Evolutionary conservation across 2,888 invertebrate species (phyloP).

Genomic region (Eremobia ochroleuca): DNA sequence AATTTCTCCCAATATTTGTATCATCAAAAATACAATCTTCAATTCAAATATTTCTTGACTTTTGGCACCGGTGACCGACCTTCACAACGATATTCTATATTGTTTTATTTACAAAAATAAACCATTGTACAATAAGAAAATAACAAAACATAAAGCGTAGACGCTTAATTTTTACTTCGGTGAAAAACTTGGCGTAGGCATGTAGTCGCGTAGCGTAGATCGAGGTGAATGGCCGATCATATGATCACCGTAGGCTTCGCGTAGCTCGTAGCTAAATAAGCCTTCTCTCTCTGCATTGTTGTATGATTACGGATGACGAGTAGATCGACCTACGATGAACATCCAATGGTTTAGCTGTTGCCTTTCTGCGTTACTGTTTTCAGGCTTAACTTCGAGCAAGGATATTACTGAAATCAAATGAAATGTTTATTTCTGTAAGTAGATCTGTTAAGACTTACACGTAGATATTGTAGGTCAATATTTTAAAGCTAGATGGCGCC

Average conservation of each 20-base stretch:
- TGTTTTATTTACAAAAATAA: background rate
- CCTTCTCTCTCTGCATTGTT: background rate
- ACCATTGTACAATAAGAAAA: background rate
- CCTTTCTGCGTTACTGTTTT: background rate
- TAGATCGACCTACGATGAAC: background rate
- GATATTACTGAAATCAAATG: background rate
- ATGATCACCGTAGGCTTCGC: conserved; percentile 30
- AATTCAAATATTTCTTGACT: background rate
- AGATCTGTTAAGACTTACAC: background rate
- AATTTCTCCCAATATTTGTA: background rate
- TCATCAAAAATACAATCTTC: background rate
- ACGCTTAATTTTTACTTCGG: background rate
- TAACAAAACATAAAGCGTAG: conserved; percentile 13
- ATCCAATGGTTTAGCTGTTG: background rate
- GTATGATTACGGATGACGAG: background rate
- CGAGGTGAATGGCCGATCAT: conserved; percentile 39
- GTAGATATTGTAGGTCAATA: too few species aligned
- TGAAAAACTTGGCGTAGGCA: conserved; percentile 40
- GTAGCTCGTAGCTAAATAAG: conserved; percentile 35
- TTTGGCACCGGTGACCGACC: background rate
- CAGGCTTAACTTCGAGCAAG: background rate
- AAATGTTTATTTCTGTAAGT: background rate
- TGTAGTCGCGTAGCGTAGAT: conserved; percentile 32
- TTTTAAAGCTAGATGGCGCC: too few species aligned
- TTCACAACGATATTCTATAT: background rate